A percentile compares a stretch with the other conserved stretches of the same genome.
Conservation (phyloP, 2,797 vertebrate species). For the Phylloscopus collybita region DNA sequence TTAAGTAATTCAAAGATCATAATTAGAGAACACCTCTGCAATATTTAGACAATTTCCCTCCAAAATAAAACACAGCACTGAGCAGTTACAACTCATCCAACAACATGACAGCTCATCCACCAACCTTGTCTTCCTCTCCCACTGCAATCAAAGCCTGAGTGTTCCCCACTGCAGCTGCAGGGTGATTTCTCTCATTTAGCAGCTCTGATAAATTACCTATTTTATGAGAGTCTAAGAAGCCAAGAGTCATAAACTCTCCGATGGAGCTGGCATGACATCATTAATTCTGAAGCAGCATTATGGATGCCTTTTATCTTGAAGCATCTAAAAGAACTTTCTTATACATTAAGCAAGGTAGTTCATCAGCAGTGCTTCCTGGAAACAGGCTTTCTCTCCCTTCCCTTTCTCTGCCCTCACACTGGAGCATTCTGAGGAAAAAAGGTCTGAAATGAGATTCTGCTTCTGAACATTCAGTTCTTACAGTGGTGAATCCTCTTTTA, state of each 20-base stretch:
- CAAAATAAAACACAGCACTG: not conserved
- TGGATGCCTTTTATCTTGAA: not conserved
- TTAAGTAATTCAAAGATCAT: not conserved
- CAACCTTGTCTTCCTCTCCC: not conserved
- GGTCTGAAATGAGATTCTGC: not conserved
- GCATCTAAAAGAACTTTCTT: not conserved
- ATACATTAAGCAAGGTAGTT: not conserved
- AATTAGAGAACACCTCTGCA: not conserved
- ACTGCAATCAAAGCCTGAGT: not conserved
- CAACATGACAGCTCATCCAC: not conserved
- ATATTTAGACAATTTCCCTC: not conserved
- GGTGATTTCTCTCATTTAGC: constrained; percentile 30
- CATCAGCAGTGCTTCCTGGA: not conserved
- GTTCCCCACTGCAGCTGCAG: not conserved
- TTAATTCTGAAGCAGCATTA: constrained; percentile 7
- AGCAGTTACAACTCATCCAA: not conserved
- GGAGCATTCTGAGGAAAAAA: not conserved
- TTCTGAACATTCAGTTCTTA: not conserved
- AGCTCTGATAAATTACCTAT: constrained; percentile 35
- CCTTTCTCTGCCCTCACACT: not conserved
- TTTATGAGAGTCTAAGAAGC: constrained; percentile 25
- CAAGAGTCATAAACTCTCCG: constrained; percentile 39
- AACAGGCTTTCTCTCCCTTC: not conserved
- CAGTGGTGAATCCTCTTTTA: constrained; percentile 29
- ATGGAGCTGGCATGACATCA: not conserved